Evolutionary conservation across 2,888 invertebrate species (phyloP).

Genomic region (Cheilosia impressa): DNA sequence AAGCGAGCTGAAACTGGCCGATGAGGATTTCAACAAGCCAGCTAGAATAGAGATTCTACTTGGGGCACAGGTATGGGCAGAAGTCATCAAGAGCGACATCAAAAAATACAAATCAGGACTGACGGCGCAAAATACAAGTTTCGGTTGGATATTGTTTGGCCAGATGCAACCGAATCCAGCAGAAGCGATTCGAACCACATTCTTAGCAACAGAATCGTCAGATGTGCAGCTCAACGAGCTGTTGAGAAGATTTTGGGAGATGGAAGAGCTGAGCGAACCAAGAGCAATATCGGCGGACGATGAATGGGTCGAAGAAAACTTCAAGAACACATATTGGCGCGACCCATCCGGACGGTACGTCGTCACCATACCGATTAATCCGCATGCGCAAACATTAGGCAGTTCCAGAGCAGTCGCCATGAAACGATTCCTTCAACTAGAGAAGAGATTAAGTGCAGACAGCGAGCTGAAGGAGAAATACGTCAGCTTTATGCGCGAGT

Average conservation of each 20-base stretch:
- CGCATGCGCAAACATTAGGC: not conserved
- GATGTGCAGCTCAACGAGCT: conserved; percentile 3
- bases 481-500: conserved; percentile 20
- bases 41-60: conserved; percentile 6
- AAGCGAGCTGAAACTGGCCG: not conserved
- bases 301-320: conserved; percentile 39
- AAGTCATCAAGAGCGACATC: conserved; percentile 5
- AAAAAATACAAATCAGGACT: conserved; percentile 18
- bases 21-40: not conserved
- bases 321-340: conserved; percentile 11
- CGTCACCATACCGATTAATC: conserved; percentile 24
- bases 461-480: conserved; percentile 20
- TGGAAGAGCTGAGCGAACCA: conserved; percentile 16
- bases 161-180: conserved; percentile 7
- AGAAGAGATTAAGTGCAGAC: conserved; percentile 7
- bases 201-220: not conserved
- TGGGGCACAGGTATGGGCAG: conserved; percentile 22
- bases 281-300: conserved; percentile 11
- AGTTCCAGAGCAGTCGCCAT: conserved; percentile 13
- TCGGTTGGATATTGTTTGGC: conserved; percentile 20
- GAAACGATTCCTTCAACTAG: conserved; percentile 22
- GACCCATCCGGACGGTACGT: conserved; percentile 14
- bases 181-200: not conserved
- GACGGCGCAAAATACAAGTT: not conserved
- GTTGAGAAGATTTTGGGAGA: conserved; percentile 32